Evolutionary conservation across 35 echinoderm and acorn worm genomes (phyloP).

Genomic region (Diadema setosum): DNA sequence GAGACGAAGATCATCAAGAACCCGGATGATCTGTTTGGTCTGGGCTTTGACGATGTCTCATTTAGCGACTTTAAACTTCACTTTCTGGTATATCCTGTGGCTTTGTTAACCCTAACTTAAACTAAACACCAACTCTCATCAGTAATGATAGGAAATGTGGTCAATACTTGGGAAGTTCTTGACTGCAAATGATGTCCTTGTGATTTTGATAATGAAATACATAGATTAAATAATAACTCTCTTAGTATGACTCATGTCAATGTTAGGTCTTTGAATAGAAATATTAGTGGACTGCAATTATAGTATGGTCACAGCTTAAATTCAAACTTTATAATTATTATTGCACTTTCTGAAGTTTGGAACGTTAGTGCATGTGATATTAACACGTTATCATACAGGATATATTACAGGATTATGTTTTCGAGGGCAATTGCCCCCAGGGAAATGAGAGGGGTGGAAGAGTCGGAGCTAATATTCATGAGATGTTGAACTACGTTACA

Average conservation of each 20-base stretch:
- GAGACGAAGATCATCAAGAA: neutral
- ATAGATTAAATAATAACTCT: neutral
- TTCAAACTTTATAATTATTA: neutral
- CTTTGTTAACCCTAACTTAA: neutral
- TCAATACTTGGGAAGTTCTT: neutral
- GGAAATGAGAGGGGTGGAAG: neutral
- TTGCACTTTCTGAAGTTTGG: neutral
- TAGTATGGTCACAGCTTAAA: neutral
- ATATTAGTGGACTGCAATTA: neutral
- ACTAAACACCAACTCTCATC: neutral
- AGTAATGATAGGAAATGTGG: conserved; percentile 5
- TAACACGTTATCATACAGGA: neutral
- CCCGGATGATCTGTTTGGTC: neutral
- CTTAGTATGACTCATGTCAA: conserved; percentile 1
- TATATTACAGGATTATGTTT: conserved; percentile 9
- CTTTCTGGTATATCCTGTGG: neutral
- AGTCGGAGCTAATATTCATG: neutral
- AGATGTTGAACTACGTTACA: neutral
- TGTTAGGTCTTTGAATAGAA: neutral
- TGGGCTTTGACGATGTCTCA: neutral
- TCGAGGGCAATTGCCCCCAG: neutral
- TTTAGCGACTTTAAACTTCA: conserved; percentile 11
- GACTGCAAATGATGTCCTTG: neutral
- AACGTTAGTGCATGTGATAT: neutral
- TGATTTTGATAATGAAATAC: conserved; percentile 3